These are phyloP conservation scores for Lamellibrachia luymesi DNA, from an alignment of 1,140 invertebrate species.

Conservation along the genomic window DNA sequence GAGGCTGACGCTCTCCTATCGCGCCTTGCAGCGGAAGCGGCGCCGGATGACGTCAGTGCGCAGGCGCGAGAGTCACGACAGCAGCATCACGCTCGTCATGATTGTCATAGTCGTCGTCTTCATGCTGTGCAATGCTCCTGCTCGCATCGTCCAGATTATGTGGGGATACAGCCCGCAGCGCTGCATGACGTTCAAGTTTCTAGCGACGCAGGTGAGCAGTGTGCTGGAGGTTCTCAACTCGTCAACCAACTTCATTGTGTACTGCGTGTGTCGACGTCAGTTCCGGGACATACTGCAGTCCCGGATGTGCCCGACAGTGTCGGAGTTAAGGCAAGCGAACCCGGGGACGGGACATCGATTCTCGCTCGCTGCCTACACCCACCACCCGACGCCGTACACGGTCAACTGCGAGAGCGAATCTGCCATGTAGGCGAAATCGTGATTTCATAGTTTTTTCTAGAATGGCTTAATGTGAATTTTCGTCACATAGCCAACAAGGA, in stretches of 20 bases:
- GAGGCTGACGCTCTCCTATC: constrained; percentile 21
- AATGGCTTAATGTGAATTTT: not conserved
- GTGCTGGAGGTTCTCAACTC: constrained; percentile 29
- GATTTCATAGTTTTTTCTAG: not conserved
- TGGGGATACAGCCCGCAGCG: constrained; percentile 10
- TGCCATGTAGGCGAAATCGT: not conserved
- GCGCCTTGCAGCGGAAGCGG: constrained; percentile 10
- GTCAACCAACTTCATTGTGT: constrained; percentile 29
- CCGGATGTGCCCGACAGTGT: constrained; percentile 1
- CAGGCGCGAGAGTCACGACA: constrained; percentile 7
- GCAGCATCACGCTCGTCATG: constrained; percentile 26
- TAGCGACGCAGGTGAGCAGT: constrained; percentile 12
- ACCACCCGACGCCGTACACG: not conserved
- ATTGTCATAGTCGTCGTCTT: constrained; percentile 24
- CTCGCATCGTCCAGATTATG: constrained; percentile 23
- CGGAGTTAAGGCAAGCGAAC: not conserved
- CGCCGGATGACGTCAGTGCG: not conserved
- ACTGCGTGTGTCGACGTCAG: constrained; percentile 28
- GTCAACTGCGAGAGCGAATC: not conserved
- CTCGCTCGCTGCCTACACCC: not conserved
- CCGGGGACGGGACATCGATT: not conserved
- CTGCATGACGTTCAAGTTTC: constrained; percentile 20
- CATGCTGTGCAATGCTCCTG: constrained; percentile 25
- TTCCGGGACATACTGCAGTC: constrained; percentile 23
- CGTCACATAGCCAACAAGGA: not conserved